Base-by-base conservation (phyloP, 2,888 invertebrate species). In the Drosophila mulleri region DNA sequence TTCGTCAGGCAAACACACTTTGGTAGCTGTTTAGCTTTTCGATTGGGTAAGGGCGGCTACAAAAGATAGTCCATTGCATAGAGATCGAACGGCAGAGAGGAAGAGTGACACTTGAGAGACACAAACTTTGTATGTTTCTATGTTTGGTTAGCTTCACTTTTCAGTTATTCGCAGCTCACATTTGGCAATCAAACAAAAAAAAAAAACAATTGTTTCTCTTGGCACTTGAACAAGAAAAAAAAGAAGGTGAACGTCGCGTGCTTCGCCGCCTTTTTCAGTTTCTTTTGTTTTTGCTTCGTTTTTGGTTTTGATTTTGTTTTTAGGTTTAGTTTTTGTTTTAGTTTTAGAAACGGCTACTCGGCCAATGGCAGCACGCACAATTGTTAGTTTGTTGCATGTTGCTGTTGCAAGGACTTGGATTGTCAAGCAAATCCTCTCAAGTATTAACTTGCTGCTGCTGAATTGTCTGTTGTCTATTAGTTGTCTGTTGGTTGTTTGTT, bases 161-260 rank as follows among this genome's bases (percentile, higher is more conserved):
- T 37, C 12, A n/a, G 48, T 23, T 29, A 1, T 45, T 39, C 44
- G 29, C n/a, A 48, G 60, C 39, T 61, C 72, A 72, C 78, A 45
- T n/a, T 53, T 53, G 23, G 52, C 18, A 50, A 50, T 50, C 11
- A 52, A 54, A 41, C 45, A 23, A 47, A 79, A 68, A 74, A 87
- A 77, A 50, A 50, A 50, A 83, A 66, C 68, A 53, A 61, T 57
- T 57, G 60, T 78, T 81, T 72, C 20, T 69, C 26, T 37, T 37
- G 44, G 64, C 82, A 82, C 82, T 77, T 67, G 69, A 84, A 82
- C 79, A 35, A 50, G 50, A 50, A 87, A 87, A 84, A 82, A 83
- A 65, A 65, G 52, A n/a, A 2, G 12, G 37, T 42, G 59, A 47
- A 26, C 35, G 20, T 6, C 52, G 48, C 63, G 54, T 54, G 70